Base-by-base conservation (phyloP, 2,113 vertebrate genomes). In the Sus scrofa region DNA sequence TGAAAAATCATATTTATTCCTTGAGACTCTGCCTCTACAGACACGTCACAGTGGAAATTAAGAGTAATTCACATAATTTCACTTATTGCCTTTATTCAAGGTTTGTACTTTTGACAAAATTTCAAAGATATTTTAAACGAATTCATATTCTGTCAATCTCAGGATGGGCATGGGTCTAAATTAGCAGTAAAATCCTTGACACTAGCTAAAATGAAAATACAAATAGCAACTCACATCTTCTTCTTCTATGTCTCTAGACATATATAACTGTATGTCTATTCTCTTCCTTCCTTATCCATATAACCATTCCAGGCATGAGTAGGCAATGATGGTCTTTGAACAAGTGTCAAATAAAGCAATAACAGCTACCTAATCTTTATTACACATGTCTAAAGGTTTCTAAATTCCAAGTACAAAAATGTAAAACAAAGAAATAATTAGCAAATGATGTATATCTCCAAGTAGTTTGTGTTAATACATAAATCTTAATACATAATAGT, bases 61-160 rank as follows among this genome's bases (percentile, higher is more conserved):
- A 89, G 30, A 70, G 27, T 75, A 54, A 89, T 34, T 95, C n/a
- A 20, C 37, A 95, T 62, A 68, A 78, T 91, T n/a, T 62, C 56
- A 75, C 24, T 54, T 81, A 34, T 73, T 74, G 18, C 6, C 34
- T 81, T 83, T 87, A 60, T 58, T 30, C 12, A 67, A 62, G 24
- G 24, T 70, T 79, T 94, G 1, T 52, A 58, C 15, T 92, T 93
- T 62, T 82, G 34, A 96, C 3, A 92, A 71, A 93, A 82, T 30
- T 39, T 63, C 56, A 67, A 54, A 67, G 15, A 52, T 85, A 44
- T 32, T 44, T 78, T 19, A 79, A 94, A 86, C 22, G 1, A 94
- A 92, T 92, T 74, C 27, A 32, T 32, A 12, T 93, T 68, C 77
- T 62, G 3, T 73, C 24, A 92, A 68, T 30, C 86, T 89, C 16